Evolutionary conservation across 2,888 invertebrate genomes (phyloP).

Genomic region (Adelphocoris suturalis): DNA sequence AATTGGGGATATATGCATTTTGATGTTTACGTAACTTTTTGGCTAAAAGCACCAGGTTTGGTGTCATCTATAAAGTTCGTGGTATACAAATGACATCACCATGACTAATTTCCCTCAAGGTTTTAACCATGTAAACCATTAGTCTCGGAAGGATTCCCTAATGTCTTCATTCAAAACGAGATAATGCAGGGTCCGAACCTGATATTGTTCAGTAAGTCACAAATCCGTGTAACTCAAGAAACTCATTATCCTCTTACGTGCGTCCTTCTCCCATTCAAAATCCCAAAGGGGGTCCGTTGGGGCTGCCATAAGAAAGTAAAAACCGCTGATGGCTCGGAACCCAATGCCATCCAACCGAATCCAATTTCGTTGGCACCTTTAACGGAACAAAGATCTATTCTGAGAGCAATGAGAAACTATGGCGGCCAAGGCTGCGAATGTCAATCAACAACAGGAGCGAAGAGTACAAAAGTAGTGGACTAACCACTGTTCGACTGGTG

Average conservation of each 20-base stretch:
- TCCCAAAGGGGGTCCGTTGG: background rate
- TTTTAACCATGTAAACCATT: background rate
- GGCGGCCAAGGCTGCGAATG: conserved; percentile 52
- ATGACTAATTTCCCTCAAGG: background rate
- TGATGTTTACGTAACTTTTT: too few species aligned
- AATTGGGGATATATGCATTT: too few species aligned
- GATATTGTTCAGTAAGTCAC: conserved; percentile 9
- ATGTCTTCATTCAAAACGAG: conserved; percentile 13
- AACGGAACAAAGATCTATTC: conserved; percentile 60
- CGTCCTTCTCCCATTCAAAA: conserved; percentile 39
- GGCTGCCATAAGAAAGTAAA: conserved; percentile 29
- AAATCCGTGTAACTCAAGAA: background rate
- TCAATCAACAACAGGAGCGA: conserved; percentile 12
- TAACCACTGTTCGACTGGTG: background rate
- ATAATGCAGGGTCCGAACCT: background rate
- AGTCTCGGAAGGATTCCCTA: background rate
- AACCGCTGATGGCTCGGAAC: conserved; percentile 45
- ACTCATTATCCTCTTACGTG: conserved; percentile 21
- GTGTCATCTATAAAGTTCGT: too few species aligned
- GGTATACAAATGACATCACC: too few species aligned
- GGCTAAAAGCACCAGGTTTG: too few species aligned
- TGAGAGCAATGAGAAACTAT: conserved; percentile 41
- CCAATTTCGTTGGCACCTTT: conserved; percentile 55
- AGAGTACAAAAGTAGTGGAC: background rate
- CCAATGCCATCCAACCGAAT: conserved; percentile 59